Evolutionary conservation across 2,888 invertebrate species (phyloP).

Genomic region (Pristionchus mayeri): DNA sequence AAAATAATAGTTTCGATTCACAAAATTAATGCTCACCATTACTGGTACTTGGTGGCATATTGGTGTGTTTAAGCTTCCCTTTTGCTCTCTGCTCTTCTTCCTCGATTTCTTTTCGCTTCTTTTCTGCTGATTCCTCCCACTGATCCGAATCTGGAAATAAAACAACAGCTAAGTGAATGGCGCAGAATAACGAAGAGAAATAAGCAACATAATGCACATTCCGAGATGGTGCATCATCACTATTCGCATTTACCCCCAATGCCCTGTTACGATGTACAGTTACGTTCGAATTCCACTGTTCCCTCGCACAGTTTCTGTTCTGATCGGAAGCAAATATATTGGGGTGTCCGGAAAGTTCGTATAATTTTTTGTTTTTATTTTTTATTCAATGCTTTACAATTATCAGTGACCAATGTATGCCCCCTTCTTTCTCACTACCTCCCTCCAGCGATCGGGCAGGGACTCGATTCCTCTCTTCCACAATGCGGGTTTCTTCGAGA

Average conservation of each 20-base stretch:
- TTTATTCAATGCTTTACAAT: too few relatives aligned
- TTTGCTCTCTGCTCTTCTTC: constrained; percentile 6
- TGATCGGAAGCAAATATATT: too few relatives aligned
- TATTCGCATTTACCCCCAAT: background rate
- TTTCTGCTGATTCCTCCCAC: constrained; percentile 35
- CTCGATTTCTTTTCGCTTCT: constrained; percentile 35
- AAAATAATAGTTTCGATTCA: background rate
- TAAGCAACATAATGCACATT: background rate
- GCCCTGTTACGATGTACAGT: background rate
- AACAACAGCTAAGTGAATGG: background rate
- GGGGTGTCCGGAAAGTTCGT: too few relatives aligned
- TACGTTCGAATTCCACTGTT: background rate
- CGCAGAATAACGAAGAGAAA: background rate
- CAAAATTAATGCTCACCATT: constrained; percentile 26
- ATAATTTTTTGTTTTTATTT: too few relatives aligned
- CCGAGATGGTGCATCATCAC: background rate
- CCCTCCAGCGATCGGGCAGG: too few relatives aligned
- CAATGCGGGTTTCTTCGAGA: too few relatives aligned
- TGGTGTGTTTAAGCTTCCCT: background rate
- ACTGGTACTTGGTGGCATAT: constrained; percentile 31
- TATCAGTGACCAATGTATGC: too few relatives aligned
- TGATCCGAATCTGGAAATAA: background rate
- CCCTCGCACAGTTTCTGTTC: too few relatives aligned
- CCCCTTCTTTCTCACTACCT: too few relatives aligned
- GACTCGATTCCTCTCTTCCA: too few relatives aligned